Base-by-base conservation (phyloP, 2,888 invertebrate genomes). In the Hybos culiciformis region DNA sequence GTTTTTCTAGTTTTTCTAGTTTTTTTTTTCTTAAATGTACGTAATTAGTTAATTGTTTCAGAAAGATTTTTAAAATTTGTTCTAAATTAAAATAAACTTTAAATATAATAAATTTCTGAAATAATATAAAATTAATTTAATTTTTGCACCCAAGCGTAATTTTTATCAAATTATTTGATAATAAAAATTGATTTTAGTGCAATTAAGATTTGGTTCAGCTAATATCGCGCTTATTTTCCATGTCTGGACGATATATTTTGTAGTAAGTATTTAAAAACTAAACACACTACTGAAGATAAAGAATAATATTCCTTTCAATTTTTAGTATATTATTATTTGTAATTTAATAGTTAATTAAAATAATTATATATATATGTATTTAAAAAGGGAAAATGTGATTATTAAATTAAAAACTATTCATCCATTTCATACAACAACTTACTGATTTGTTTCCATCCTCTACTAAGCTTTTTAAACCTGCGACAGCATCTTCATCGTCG, bases 391-490 rank as follows among this genome's bases (percentile, higher is more conserved):
- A n/a, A n/a, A n/a, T n/a, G n/a, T n/a, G 15, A 24, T 15, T 26
- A 17, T 33, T 14, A 12, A 23, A 32, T 26, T 38, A 19, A 24
- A 14, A 7, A 20, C 3, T 26, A 3, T 17, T 11, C 21, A 31
- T 34, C 4, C 26, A 6, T 34, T 17, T 39, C 29, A 39, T 31
- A n/a, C n/a, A n/a, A n/a, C n/a, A n/a, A 42, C 33, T 34, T 43
- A 48, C 43, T 45, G 23, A 56, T 51, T 49, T 61, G 61, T 62
- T 62, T 58, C 72, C 71, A 51, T 65, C 64, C 56, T 74, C 72
- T 18, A 78, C 54, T 14, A 78, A 61, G 45, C 74, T 72, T 55
- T 77, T 74, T 2, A 78, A 62, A 26, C 75, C 75, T 39, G 71
- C 62, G 32, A 60, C 58, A 3, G 34, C 21, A 39, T 70, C 70